Percentiles rank a stretch among this genome's conserved stretches.
phyloP scores from a whole-genome alignment of 1,140 invertebrate species.

The Carposina sasakii region DNA sequence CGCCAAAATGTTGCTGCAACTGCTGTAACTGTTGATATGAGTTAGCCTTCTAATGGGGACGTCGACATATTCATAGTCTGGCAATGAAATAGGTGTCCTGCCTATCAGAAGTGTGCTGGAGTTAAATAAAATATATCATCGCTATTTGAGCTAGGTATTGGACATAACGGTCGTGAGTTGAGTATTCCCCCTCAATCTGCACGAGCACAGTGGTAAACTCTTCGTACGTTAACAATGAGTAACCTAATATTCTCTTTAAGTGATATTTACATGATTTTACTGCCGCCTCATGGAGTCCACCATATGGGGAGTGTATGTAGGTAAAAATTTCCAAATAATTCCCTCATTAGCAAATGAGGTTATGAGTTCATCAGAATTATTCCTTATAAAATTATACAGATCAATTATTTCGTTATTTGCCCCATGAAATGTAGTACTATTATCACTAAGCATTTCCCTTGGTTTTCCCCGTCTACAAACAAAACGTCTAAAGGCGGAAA shows the following conservation, averaged over 20 bases:
- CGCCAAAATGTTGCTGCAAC: background rate
- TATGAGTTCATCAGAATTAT: background rate
- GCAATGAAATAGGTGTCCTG: background rate
- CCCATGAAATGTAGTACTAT: background rate
- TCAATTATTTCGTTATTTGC: slow-evolving; percentile 1
- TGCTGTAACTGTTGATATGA: background rate
- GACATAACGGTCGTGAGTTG: background rate
- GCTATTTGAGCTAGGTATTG: slow-evolving; percentile 1
- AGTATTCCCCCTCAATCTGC: slow-evolving; percentile 4
- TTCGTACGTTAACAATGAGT: slow-evolving; percentile 2
- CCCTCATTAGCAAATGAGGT: slow-evolving; percentile 1
- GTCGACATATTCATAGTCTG: background rate
- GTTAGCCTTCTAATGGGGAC: background rate
- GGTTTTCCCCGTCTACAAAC: background rate
- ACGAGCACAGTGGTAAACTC: slow-evolving; percentile 2
- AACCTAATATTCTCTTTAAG: slow-evolving; percentile 4
- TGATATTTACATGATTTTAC: slow-evolving; percentile 5
- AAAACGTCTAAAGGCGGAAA: background rate
- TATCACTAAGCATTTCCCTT: background rate
- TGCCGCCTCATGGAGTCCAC: background rate
- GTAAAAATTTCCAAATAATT: background rate
- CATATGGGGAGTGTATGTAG: background rate
- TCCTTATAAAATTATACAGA: background rate
- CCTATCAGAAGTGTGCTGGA: slow-evolving; percentile 1
- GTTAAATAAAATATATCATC: background rate